Evolutionary conservation across 2,888 invertebrate species (phyloP), one percentile per base, ranked within the genome.

Genomic region (Arctia plantaginis): DNA sequence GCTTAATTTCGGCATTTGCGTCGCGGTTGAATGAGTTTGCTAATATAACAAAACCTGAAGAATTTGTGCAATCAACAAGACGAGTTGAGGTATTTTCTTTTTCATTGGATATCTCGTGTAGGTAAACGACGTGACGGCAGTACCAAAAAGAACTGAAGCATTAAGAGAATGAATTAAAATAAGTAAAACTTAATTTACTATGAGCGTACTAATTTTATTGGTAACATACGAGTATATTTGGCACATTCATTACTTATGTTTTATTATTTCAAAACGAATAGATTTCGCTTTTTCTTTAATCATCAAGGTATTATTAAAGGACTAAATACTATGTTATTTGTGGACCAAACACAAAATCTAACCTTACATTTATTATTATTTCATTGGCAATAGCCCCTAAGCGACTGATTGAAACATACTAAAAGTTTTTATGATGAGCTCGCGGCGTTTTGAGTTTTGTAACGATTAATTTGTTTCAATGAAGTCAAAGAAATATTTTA

Each of bases 391-490:
- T 83, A 69, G 77, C 76, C 76, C 70, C 72, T 84, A 82, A 80
- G 71, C 73, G 73, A 44, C 68, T 80, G 6, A 72, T 75, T 76
- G n/a, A 69, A 72, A 69, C 72, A 73, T 71, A 76, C 55, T 71
- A 78, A 75, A 44, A 69, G 62, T 77, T 85, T 84, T 84, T 85
- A 77, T 78, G 67, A 44, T 35, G 66, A 65, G 77, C 85, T 77
- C 66, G 74, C 76, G 79, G 85, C 79, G 66, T 80, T 79, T 80
- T 71, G 74, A 76, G 77, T 76, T 77, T 79, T 72, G 77, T 78
- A 78, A 80, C 76, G 79, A 82, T 83, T 79, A 82, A 85, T 80
- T 82, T 80, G 72, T 77, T 75, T 77, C 70, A 69, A 77, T 66
- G 64, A 69, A 69, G 55, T 76, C 72, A 76, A 73, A 75, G 76